phyloP scores from a whole-genome alignment of 2,113 vertebrate genomes.

The Sapajus apella region DNA sequence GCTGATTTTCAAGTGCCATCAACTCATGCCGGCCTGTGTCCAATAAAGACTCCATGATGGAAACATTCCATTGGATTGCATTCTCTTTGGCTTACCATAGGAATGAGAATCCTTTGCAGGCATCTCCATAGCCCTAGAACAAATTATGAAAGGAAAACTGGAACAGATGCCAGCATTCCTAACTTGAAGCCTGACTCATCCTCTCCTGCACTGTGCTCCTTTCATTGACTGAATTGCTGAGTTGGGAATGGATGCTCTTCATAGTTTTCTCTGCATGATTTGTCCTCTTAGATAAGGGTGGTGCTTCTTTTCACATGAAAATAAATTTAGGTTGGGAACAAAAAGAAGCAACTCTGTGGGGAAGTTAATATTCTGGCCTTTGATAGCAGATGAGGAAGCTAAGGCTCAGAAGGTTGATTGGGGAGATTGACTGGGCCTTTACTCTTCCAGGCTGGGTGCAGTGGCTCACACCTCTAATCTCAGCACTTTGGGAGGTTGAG shows the following conservation, averaged over 20 bases:
- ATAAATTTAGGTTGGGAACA: neutral
- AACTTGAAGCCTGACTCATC: neutral
- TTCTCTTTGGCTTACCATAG: neutral
- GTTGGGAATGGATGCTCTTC: neutral
- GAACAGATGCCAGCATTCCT: neutral
- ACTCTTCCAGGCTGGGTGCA: neutral
- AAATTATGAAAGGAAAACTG: neutral
- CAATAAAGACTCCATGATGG: neutral
- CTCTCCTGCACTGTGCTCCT: neutral
- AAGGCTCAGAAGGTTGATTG: neutral
- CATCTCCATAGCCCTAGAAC: neutral
- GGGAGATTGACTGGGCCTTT: neutral
- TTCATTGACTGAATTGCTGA: neutral
- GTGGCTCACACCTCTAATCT: too few species aligned
- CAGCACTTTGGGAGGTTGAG: too few species aligned
- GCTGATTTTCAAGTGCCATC: neutral
- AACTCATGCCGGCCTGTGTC: neutral
- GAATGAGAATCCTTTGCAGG: neutral
- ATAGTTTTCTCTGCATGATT: conserved; percentile 16
- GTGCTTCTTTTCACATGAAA: conserved; percentile 2
- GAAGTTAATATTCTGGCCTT: neutral
- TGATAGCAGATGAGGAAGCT: neutral
- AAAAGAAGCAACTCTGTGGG: neutral
- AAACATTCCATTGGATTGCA: neutral
- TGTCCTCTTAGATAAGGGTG: neutral